Evolutionary conservation across 2,113 vertebrate species (phyloP), one percentile per base, ranked within the genome.

Genomic region (Daubentonia madagascariensis): DNA sequence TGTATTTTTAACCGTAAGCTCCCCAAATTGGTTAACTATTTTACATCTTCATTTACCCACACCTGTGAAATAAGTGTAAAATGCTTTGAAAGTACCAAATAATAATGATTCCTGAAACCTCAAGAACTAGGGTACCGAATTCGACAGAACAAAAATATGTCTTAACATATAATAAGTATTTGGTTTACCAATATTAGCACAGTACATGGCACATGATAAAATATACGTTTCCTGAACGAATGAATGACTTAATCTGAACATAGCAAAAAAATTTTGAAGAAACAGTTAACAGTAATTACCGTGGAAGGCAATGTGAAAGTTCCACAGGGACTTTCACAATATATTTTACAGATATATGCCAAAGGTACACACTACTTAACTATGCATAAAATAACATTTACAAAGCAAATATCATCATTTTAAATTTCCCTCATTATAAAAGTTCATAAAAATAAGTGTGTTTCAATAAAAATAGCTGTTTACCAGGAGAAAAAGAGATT

Each of bases 41-140:
- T 96, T 84, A 80, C 70, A 94, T 94, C 43, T 57, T 93, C 28
- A 91, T 84, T 89, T 92, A 86, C 10, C 17, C 59, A 89, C 5
- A 94, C 9, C 95, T 72, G 11, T 96, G 72, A 96, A 92, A 18
- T 50, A 95, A 87, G 35, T 68, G 4, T 81, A 95, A 97, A 97
- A 92, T 43, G 23, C 22, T 95, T 83, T 81, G 12, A 83, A 95
- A 70, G 32, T 89, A 92, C 5, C 48, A 97, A 90, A 90, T 68
- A 67, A 76, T 94, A 89, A 94, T 57, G 18, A 88, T 50, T 63
- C 57, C 37, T 67, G 20, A 97, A 81, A 90, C 61, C 28, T 93
- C 76, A 96, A 96, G 67, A 70, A 72, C 23, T 52, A 96, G 30
- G 16, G 20, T 35, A 93, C 4, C 23, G 1, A 96, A 48, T 72